phyloP scores from a whole-genome alignment of 2,888 invertebrate species.

The Eristalinus sepulchralis region DNA sequence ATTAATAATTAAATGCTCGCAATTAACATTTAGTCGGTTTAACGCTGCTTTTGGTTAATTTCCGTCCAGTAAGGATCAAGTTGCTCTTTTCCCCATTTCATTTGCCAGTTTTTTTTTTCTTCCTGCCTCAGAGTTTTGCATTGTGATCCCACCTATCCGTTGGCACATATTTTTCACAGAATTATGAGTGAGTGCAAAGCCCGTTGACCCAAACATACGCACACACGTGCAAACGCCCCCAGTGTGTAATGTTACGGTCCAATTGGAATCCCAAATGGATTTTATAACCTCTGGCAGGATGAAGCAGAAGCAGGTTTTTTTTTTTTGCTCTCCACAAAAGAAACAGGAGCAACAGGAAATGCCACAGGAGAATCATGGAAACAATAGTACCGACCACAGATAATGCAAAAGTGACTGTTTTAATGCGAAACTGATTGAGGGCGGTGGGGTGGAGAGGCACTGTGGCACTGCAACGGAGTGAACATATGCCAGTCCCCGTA shows the following conservation, averaged over 20 bases:
- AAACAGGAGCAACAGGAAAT: neutral
- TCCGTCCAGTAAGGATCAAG: slow-evolving; percentile 55
- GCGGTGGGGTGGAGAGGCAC: neutral
- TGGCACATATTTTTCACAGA: neutral
- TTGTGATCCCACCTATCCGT: neutral
- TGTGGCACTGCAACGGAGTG: slow-evolving; percentile 34
- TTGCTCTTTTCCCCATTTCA: too few relatives aligned
- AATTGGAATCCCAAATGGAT: slow-evolving; percentile 46
- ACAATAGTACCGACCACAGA: slow-evolving; percentile 36
- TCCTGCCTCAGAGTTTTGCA: too few relatives aligned
- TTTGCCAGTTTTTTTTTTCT: neutral
- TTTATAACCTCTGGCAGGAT: slow-evolving; percentile 4
- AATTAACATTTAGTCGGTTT: slow-evolving; percentile 65
- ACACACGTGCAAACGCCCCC: slow-evolving; percentile 13
- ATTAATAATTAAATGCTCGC: slow-evolving; percentile 58
- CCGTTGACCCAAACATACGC: slow-evolving; percentile 36
- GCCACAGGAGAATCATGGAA: slow-evolving; percentile 12
- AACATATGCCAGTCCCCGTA: slow-evolving; percentile 20
- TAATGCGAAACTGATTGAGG: neutral
- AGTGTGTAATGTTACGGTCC: slow-evolving; percentile 50
- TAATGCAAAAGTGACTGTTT: slow-evolving; percentile 33
- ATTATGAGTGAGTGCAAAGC: slow-evolving; percentile 18
- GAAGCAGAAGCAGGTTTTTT: neutral
- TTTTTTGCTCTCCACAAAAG: slow-evolving; percentile 3
- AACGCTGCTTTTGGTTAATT: slow-evolving; percentile 65